Conservation (phyloP, 2,113 vertebrate genomes). For the Thermophis baileyi region DNA sequence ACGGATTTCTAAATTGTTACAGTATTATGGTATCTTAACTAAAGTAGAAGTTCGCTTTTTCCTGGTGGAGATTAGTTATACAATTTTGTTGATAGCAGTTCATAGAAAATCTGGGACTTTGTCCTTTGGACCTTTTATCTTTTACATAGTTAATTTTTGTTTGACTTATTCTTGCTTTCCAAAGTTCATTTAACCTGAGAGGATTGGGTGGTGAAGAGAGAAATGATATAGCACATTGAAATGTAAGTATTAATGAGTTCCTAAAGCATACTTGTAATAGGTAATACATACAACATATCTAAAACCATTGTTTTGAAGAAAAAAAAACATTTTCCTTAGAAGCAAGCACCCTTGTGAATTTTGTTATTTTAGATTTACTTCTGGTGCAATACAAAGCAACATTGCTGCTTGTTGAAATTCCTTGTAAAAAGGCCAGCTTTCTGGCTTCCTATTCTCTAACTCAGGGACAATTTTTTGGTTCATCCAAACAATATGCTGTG, state of each 20-base stretch:
- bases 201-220: background rate
- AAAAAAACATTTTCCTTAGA: background rate
- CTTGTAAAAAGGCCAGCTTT: background rate
- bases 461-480: background rate
- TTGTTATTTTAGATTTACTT: background rate
- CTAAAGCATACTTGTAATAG: background rate
- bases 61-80: background rate
- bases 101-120: slow-evolving; percentile 2
- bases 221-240: background rate
- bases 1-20: background rate
- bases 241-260: background rate
- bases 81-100: background rate
- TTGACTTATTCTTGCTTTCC: slow-evolving; percentile 8
- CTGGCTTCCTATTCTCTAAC: background rate
- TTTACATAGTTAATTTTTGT: slow-evolving; percentile 6
- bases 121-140: slow-evolving; percentile 1
- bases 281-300: background rate
- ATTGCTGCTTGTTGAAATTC: background rate
- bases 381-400: background rate
- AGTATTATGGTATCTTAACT: background rate
- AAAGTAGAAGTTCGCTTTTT: background rate
- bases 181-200: background rate
- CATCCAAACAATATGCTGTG: background rate
- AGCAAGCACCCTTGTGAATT: background rate
- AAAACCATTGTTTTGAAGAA: background rate